Base-by-base conservation (phyloP, 2,797 vertebrate genomes). In the Octomys mimax region DNA sequence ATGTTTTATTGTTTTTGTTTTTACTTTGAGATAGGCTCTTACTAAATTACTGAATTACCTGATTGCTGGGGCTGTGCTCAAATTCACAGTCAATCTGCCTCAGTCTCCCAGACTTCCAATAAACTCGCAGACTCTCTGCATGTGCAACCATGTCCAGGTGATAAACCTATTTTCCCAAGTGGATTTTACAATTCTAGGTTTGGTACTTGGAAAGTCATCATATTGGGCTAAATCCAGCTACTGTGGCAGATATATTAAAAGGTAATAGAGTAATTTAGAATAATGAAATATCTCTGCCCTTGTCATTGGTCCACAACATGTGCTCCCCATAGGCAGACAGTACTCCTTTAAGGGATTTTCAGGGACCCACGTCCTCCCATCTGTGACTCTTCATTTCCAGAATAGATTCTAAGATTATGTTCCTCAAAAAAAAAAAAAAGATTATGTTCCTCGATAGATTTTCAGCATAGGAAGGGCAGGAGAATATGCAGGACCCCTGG, bases 341-440 rank as follows among this genome's bases (percentile, higher is more conserved):
- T 7, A 28, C 46, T 64, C 59, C 21, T 80, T 87, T 39, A 4
- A 1, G 14, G 59, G 1, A 5, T 81, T 82, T 66, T 52, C 16
- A 91, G 70, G n/a, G 19, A 86, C 52, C 39, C 19, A 46, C 9
- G 0, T 18, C 26, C 64, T 79, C 24, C 28, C 54, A 31, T 71
- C 31, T 82, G 42, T 73, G 22, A 61, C 31, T 93, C 42, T 96
- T 64, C 54, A 78, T 22, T 68, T 94, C 46, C 64, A 88, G 26
- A 2, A 2, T n/a, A 61, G 79, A 57, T 78, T 87, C 28, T 79
- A 77, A 95, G 64, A 52, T 16, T 31, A 64, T 84, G 11, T 5
- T 77, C 2, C 75, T 89, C 31, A 11, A 39, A 42, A 42, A 42
- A 42, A 42, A 52, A 11, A 39, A 42, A 42, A 42, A 42, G 5